Evolutionary conservation across 2,797 vertebrate genomes (phyloP).

Genomic region (Echeneis naucrates): DNA sequence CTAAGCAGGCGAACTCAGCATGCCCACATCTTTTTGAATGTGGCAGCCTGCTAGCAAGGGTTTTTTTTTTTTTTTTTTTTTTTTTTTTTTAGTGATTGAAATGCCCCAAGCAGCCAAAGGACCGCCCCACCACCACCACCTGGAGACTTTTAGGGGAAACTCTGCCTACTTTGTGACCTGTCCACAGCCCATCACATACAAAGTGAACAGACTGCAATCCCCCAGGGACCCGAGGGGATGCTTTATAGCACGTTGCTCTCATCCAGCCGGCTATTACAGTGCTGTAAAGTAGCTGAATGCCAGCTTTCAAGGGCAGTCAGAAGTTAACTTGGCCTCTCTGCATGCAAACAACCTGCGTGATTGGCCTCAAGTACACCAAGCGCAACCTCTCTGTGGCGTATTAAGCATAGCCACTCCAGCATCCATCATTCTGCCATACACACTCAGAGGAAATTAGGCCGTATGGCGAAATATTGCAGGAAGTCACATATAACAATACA

Average conservation of each 20-base stretch:
- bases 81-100: slow-evolving; percentile 36
- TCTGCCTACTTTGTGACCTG: slow-evolving; percentile 24
- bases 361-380: slow-evolving; percentile 46
- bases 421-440: slow-evolving; percentile 55
- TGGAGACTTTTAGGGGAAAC: slow-evolving; percentile 13
- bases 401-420: slow-evolving; percentile 34
- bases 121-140: no score
- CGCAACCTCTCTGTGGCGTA: slow-evolving; percentile 37
- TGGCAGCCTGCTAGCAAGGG: slow-evolving; percentile 20
- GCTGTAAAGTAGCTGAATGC: slow-evolving; percentile 22
- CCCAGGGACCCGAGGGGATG: slow-evolving; percentile 28
- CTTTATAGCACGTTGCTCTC: slow-evolving; percentile 26
- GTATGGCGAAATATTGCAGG: slow-evolving; percentile 30
- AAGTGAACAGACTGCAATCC: slow-evolving; percentile 18
- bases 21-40: slow-evolving; percentile 18
- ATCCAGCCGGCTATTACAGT: slow-evolving; percentile 17
- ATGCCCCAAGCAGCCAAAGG: no score
- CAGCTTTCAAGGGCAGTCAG: slow-evolving; percentile 66
- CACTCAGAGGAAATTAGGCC: slow-evolving; percentile 49
- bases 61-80: slow-evolving; percentile 37
- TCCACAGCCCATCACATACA: slow-evolving; percentile 21
- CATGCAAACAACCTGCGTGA: slow-evolving; percentile 45
- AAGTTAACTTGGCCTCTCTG: slow-evolving; percentile 46
- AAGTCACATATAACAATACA: slow-evolving; percentile 21
- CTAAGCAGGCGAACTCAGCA: slow-evolving; percentile 44